Percentiles rank a stretch among this genome's conserved stretches.
Evolutionary conservation across 2,797 vertebrate species (phyloP).

Genomic region (Tragopan temminckii): DNA sequence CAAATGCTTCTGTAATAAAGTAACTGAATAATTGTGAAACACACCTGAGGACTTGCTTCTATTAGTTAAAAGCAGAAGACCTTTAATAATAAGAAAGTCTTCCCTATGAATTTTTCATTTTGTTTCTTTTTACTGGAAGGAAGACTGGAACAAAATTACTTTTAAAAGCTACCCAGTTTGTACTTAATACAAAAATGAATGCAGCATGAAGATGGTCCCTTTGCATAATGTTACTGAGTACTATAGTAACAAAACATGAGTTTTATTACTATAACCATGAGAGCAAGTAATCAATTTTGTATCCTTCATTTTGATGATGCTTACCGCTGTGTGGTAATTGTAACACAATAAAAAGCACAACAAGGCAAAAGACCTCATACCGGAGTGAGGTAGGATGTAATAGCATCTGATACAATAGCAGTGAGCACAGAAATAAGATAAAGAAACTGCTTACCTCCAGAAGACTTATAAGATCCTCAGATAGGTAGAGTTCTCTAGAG

Average conservation of each 20-base stretch:
- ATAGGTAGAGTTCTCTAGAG: too few relatives aligned
- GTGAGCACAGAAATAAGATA: too few relatives aligned
- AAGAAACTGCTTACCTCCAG: too few relatives aligned
- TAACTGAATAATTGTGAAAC: background rate
- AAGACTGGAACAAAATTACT: background rate
- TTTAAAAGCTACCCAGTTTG: background rate
- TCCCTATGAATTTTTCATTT: background rate
- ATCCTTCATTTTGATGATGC: background rate
- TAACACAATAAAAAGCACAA: too few relatives aligned
- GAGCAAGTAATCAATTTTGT: background rate
- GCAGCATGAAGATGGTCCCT: background rate
- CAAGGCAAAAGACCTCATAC: too few relatives aligned
- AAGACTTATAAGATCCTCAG: too few relatives aligned
- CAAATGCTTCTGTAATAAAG: background rate
- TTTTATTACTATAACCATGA: background rate
- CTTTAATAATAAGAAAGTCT: background rate
- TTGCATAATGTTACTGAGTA: background rate
- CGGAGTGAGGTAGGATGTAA: too few relatives aligned
- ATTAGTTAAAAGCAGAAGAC: background rate
- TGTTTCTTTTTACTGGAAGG: background rate
- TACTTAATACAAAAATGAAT: background rate
- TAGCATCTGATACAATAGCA: too few relatives aligned
- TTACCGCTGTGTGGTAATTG: background rate
- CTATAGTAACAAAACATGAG: background rate
- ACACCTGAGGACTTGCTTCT: background rate